Evolutionary conservation across 2,888 invertebrate species (phyloP), one percentile per base, ranked within the genome.

Genomic region (Arrhopalites spinosus): DNA sequence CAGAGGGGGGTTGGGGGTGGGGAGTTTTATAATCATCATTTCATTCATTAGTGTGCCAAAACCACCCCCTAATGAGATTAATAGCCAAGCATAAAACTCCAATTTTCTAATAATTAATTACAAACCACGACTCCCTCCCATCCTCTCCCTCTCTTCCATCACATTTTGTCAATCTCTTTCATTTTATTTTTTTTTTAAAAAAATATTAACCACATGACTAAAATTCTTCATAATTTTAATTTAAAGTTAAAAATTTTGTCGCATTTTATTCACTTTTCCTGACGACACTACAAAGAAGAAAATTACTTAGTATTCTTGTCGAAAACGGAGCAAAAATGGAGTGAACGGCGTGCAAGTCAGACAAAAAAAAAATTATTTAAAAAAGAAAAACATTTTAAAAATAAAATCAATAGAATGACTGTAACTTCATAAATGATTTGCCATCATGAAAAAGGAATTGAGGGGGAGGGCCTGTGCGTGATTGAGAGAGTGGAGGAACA

Each of bases 51-150:
- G 36, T 30, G 36, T 17, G 30, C 13, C 30, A 5, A 23, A 3
- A 15, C 11, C n/a, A 59, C 50, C 50, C 20, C 53, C 53, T 70
- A 72, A 76, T 76, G 72, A 68, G 76, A 76, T 76, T 72, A 76
- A 76, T 76, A 76, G 76, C 47, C 76, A 53, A 23, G 68, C 43
- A 74, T 72, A 72, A 75, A 75, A 76, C 67, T 66, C 76, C 45
- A 66, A 76, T 68, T 59, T 72, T 68, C 50, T 30, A 68, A 47
- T 70, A 72, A 76, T 76, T 76, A 76, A 76, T 76, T 76, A 70
- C 64, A 17, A 17, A 1, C 17, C 11, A 3, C 30, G 36, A n/a
- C 29, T 8, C 64, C 64, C 64, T 59, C 59, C 25, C 23, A 36
- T 7, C 27, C 25, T 23, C 25, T 11, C 8, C 15, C 53, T 56